These are phyloP conservation scores for Artemisiospiza belli DNA, from an alignment of 2,113 vertebrate species.

Conservation along the genomic window DNA sequence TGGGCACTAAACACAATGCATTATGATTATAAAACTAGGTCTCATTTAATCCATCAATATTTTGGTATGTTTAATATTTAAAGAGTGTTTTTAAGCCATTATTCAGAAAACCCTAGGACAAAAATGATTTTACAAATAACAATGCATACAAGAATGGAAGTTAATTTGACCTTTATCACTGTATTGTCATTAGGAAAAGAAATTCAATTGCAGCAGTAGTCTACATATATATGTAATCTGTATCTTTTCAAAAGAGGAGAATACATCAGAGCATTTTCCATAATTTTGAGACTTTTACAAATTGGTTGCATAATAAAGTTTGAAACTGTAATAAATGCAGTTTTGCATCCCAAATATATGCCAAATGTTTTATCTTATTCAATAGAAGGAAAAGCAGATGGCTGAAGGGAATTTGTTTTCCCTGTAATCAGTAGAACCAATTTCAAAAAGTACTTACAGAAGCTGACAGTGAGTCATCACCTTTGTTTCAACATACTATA, in stretches of 20 bases:
- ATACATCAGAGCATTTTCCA: not conserved
- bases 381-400: not conserved
- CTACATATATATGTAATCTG: slow-evolving; percentile 16
- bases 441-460: not conserved
- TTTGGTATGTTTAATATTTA: slow-evolving; percentile 66
- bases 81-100: slow-evolving; percentile 58
- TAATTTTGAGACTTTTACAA: not conserved
- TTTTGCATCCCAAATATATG: not conserved
- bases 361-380: not conserved
- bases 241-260: slow-evolving; percentile 35
- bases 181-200: slow-evolving; percentile 29
- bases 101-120: slow-evolving; percentile 24
- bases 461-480: not conserved
- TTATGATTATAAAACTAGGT: slow-evolving; percentile 67
- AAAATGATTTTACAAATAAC: slow-evolving; percentile 54
- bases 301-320: slow-evolving; percentile 11
- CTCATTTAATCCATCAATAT: slow-evolving; percentile 63
- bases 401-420: slow-evolving; percentile 16
- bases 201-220: not conserved
- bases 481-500: not conserved
- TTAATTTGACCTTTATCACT: slow-evolving; percentile 56
- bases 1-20: slow-evolving; percentile 27
- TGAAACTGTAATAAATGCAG: not conserved
- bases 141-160: not conserved
- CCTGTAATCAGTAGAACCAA: not conserved